Evolutionary conservation across 2,797 vertebrate species (phyloP).

Genomic region (Clarias platycephalus): DNA sequence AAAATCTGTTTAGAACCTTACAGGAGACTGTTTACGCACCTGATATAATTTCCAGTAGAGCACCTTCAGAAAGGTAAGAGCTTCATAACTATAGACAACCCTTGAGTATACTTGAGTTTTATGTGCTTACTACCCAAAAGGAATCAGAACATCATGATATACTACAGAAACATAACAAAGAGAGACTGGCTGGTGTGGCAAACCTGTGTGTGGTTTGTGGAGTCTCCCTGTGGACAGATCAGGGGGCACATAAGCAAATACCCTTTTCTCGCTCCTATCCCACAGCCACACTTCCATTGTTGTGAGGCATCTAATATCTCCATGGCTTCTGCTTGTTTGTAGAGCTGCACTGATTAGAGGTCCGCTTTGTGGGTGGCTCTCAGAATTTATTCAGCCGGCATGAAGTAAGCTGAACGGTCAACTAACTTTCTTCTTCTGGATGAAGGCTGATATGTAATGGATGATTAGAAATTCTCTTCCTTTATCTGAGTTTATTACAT

Average conservation of each 20-base stretch:
- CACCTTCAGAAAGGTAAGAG: not conserved
- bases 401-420: slow-evolving; percentile 54
- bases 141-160: slow-evolving; percentile 6
- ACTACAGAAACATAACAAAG: not conserved
- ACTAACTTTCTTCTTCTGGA: slow-evolving; percentile 42
- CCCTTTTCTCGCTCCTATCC: slow-evolving; percentile 49
- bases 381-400: slow-evolving; percentile 52
- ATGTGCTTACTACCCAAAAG: not conserved
- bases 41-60: not conserved
- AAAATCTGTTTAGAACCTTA: not conserved
- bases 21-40: not conserved
- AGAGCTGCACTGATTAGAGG: slow-evolving; percentile 56
- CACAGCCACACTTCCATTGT: slow-evolving; percentile 60
- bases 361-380: slow-evolving; percentile 57
- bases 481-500: slow-evolving; percentile 44
- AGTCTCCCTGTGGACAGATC: slow-evolving; percentile 37
- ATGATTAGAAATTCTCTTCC: slow-evolving; percentile 51
- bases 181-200: not conserved
- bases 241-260: slow-evolving; percentile 54
- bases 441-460: slow-evolving; percentile 31
- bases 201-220: slow-evolving; percentile 46
- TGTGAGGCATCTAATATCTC: slow-evolving; percentile 55
- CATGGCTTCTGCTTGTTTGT: slow-evolving; percentile 62
- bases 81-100: not conserved
- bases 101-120: not conserved